phyloP scores from a whole-genome alignment of 2,888 invertebrate genomes.

The Lasius fuliginosus region DNA sequence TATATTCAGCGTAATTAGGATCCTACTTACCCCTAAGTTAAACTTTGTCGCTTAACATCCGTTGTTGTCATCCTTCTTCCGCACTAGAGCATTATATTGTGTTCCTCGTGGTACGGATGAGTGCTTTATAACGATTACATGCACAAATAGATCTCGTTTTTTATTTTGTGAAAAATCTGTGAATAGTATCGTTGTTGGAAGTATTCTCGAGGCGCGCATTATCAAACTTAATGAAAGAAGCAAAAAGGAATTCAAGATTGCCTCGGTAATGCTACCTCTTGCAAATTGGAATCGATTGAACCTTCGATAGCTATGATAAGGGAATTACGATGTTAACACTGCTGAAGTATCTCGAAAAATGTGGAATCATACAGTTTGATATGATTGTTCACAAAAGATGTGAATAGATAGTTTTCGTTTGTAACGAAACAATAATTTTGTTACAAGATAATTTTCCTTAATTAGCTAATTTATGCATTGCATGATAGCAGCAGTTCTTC shows the following conservation, averaged over 20 bases:
- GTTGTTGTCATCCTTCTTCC: not conserved
- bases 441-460: not conserved
- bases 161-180: not conserved
- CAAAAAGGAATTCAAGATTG: constrained; percentile 9
- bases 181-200: not conserved
- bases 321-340: constrained; percentile 16
- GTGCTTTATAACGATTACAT: not conserved
- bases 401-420: not conserved
- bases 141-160: constrained; percentile 13
- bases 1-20: not conserved
- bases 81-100: constrained; percentile 30
- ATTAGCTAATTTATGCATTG: not conserved
- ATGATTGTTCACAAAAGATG: too few species aligned
- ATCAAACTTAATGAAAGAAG: constrained; percentile 33
- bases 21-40: constrained; percentile 25
- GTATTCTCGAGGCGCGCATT: constrained; percentile 27
- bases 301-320: not conserved
- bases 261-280: constrained; percentile 5
- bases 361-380: not conserved
- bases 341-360: not conserved
- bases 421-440: not conserved
- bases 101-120: constrained; percentile 2
- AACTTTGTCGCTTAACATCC: constrained; percentile 8
- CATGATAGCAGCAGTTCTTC: not conserved
- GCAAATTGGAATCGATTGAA: constrained; percentile 45